Percentiles rank a stretch among this genome's conserved stretches.
Conservation (phyloP, 1,140 invertebrate genomes). For the Myzus persicae region DNA sequence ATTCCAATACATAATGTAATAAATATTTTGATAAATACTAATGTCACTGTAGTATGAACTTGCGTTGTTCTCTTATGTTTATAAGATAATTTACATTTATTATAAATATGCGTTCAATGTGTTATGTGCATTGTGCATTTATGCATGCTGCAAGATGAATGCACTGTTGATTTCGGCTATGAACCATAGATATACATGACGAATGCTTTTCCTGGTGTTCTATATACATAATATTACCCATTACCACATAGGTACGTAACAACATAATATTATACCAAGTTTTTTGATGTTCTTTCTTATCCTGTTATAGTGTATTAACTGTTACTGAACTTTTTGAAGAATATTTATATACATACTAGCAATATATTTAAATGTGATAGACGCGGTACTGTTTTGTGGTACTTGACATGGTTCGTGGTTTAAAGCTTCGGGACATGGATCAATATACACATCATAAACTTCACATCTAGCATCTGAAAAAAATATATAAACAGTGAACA, state of each 20-base stretch:
- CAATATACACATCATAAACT: not conserved
- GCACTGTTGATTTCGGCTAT: not conserved
- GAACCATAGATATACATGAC: not conserved
- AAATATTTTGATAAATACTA: not conserved
- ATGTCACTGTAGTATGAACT: not conserved
- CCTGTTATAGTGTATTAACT: no score
- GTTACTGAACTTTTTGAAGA: not conserved
- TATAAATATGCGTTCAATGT: not conserved
- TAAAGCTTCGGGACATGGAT: constrained; percentile 44
- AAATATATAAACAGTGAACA: not conserved
- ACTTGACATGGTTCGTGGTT: not conserved
- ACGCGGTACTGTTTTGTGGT: not conserved
- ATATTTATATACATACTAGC: constrained; percentile 35
- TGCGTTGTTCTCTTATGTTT: not conserved
- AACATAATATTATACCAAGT: not conserved
- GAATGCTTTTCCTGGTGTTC: not conserved
- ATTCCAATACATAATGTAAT: not conserved
- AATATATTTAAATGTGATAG: constrained; percentile 9
- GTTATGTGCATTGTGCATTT: not conserved
- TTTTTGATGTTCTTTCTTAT: not conserved
- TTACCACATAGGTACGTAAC: not conserved
- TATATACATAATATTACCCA: not conserved
- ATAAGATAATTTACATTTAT: not conserved
- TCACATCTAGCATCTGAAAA: constrained; percentile 32
- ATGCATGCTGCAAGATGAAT: not conserved